Evolutionary conservation across 2,797 vertebrate species (phyloP).

Genomic region (Hyperoplus lanceolatus): DNA sequence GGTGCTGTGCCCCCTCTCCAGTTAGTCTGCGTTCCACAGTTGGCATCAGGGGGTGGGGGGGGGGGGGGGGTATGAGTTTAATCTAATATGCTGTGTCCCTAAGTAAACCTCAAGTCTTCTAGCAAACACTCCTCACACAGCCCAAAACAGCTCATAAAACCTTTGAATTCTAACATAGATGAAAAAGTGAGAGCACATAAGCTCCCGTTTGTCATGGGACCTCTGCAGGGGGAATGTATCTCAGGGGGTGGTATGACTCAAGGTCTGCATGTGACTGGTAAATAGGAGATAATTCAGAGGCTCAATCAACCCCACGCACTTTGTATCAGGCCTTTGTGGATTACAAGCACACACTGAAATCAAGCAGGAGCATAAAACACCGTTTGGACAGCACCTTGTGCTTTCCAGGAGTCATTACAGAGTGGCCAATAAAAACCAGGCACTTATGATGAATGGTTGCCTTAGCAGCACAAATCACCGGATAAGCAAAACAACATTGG

Average conservation of each 20-base stretch:
- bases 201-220: conserved; percentile 20
- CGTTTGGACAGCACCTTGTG: conserved; percentile 28
- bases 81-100: conserved; percentile 44
- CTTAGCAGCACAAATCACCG: conserved; percentile 29
- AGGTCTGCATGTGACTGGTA: conserved; percentile 38
- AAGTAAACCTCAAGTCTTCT: conserved; percentile 26
- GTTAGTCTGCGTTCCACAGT: conserved; percentile 25
- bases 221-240: conserved; percentile 11
- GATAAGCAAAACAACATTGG: conserved; percentile 51
- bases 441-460: conserved; percentile 51
- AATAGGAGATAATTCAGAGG: conserved; percentile 14
- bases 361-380: conserved; percentile 20
- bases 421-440: conserved; percentile 48
- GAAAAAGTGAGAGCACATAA: conserved; percentile 18
- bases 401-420: conserved; percentile 47
- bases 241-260: conserved; percentile 37
- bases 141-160: conserved; percentile 21
- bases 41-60: conserved; percentile 8
- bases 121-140: conserved; percentile 14
- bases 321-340: conserved; percentile 15
- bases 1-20: conserved; percentile 29
- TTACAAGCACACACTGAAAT: conserved; percentile 22
- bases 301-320: neutral
- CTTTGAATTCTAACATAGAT: conserved; percentile 19
- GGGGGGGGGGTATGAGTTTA: neutral